Base-by-base conservation (phyloP, 2,113 vertebrate species). In the Oplegnathus fasciatus region DNA sequence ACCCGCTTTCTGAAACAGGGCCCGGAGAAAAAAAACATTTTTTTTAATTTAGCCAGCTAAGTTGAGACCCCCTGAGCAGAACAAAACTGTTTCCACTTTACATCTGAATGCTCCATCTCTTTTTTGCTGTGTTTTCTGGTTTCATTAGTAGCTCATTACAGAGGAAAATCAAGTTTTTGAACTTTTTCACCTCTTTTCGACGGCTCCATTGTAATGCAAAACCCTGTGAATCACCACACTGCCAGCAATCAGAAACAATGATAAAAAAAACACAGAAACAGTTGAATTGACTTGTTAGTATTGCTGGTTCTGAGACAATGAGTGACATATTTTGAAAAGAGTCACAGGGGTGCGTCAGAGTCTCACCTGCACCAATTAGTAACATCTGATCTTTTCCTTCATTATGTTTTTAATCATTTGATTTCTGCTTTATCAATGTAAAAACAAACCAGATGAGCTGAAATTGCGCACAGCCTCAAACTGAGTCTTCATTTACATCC, bases 401-500 rank as follows among this genome's bases (percentile, higher is more conserved):
- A 13, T 50, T 66, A 54, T 20, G 2, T 32, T 80, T 46, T 73
- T 66, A 78, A 90, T 87, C 22, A 70, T 72, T 70, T 60, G 34
- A 68, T 73, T 90, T 84, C 24, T 46, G 32, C 52, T 75, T 74
- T 65, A 78, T 40, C 60, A 11, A 5, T 28, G 55, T n/a, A 65
- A 78, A 87, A 91, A 83, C 17, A 74, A 85, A 24, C 18, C 44
- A 44, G 50, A 57, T 52, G 70, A 84, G 73, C 61, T 14, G 40
- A 30, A 52, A 65, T n/a, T 17, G 30, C 11, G 30, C 40, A 22
- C 32, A 3, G 89, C 64, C 76, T 82, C 84, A 88, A 83, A 72
- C 79, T 0, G 83, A 28, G 78, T 48, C 75, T 69, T 92, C 89
- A 90, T 92, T 86, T 91, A 88, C 89, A 89, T 91, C 92, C 93